A percentile compares a stretch with the other conserved stretches of the same genome.
Evolutionary conservation across 2,113 vertebrate species (phyloP).

Genomic region (Hystrix brachyura): DNA sequence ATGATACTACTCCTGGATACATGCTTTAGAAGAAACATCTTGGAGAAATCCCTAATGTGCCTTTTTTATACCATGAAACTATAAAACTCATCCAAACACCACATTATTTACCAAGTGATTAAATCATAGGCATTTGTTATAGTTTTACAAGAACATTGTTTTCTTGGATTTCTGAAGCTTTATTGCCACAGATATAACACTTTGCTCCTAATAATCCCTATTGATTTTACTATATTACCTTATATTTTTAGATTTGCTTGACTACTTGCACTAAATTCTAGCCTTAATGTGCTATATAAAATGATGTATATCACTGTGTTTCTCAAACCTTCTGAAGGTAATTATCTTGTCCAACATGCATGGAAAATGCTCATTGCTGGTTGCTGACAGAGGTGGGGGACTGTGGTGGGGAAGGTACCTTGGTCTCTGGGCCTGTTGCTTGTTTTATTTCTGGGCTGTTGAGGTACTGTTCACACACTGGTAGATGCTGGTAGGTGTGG

Average conservation of each 20-base stretch:
- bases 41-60: conserved; percentile 82
- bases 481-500: neutral
- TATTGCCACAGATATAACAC: conserved; percentile 86
- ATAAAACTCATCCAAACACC: conserved; percentile 85
- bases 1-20: conserved; percentile 80
- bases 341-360: conserved; percentile 84
- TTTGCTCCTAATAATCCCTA: conserved; percentile 85
- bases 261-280: conserved; percentile 85
- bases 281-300: conserved; percentile 87
- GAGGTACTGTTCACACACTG: neutral
- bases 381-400: neutral
- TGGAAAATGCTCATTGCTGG: conserved; percentile 74
- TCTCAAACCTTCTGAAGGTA: conserved; percentile 85
- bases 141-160: conserved; percentile 87
- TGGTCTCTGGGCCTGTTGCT: neutral
- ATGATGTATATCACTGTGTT: conserved; percentile 84
- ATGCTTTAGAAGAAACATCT: conserved; percentile 77
- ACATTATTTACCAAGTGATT: conserved; percentile 90
- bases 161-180: conserved; percentile 85
- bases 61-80: conserved; percentile 70
- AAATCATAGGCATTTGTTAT: conserved; percentile 87
- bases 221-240: conserved; percentile 86
- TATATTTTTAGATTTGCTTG: conserved; percentile 88
- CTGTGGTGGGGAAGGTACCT: too few relatives aligned
- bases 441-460: neutral